Percentiles rank a stretch among this genome's conserved stretches.
Evolutionary conservation across 2,113 vertebrate species (phyloP).

Genomic region (Odocoileus virginianus): DNA sequence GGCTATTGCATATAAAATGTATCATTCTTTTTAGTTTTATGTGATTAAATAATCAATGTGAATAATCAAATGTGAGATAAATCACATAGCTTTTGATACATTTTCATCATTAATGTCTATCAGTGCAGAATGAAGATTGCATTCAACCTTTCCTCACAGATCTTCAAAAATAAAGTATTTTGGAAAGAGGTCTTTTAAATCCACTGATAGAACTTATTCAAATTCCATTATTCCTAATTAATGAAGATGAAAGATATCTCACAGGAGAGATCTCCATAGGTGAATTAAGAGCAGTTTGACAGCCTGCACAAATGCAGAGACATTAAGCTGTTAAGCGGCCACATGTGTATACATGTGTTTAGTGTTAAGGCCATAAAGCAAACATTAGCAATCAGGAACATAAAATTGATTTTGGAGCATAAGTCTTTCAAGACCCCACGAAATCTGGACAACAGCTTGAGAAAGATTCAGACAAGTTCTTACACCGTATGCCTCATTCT

Average conservation of each 20-base stretch:
- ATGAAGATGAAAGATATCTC: constrained; percentile 25
- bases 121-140: not conserved
- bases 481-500: not conserved
- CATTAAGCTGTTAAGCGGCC: not conserved
- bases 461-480: not conserved
- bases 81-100: not conserved
- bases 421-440: constrained; percentile 27
- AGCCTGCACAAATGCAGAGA: not conserved
- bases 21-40: not conserved
- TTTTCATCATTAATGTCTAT: not conserved
- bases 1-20: not conserved
- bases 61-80: not conserved
- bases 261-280: not conserved
- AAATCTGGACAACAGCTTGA: constrained; percentile 59
- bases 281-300: not conserved
- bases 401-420: constrained; percentile 53
- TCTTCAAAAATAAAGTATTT: not conserved
- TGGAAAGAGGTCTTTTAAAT: not conserved
- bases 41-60: not conserved
- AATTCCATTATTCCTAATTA: not conserved
- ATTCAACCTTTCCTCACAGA: not conserved
- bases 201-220: not conserved
- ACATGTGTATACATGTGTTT: constrained; percentile 57
- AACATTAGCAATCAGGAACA: constrained; percentile 58
- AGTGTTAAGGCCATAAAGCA: constrained; percentile 53